Percentiles rank a stretch among this genome's conserved stretches.
Evolutionary conservation across 2,888 invertebrate genomes (phyloP).

Genomic region (Calephelis perditalis): DNA sequence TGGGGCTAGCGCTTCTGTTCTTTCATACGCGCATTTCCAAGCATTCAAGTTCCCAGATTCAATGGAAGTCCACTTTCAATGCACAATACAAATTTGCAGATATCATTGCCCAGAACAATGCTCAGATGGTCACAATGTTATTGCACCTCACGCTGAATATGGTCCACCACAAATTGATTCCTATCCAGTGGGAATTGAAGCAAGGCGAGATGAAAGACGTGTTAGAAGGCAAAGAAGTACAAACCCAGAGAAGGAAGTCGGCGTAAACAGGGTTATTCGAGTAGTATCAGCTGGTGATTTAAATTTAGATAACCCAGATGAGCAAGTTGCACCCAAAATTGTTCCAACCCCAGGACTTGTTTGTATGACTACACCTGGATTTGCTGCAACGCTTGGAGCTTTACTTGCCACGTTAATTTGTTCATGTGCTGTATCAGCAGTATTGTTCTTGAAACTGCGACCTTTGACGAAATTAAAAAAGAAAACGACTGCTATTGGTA

Average conservation of each 20-base stretch:
- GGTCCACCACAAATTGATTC: constrained; percentile 82
- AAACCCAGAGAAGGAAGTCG: constrained; percentile 87
- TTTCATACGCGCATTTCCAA: constrained; percentile 95
- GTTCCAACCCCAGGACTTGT: constrained; percentile 86
- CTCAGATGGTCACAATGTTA: constrained; percentile 80
- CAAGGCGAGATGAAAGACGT: constrained; percentile 85
- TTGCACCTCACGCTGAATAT: constrained; percentile 80
- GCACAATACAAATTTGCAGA: constrained; percentile 95
- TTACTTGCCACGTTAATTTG: constrained; percentile 89
- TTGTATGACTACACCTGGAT: constrained; percentile 97
- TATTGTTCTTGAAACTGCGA: constrained; percentile 88
- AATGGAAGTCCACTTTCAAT: constrained; percentile 97
- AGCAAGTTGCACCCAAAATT: constrained; percentile 74
- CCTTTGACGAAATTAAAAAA: constrained; percentile 80
- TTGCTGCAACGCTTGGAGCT: constrained; percentile 90
- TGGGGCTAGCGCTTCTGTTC: constrained; percentile 93
- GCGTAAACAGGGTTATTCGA: constrained; percentile 91
- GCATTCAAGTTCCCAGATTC: constrained; percentile 97
- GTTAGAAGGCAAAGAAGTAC: constrained; percentile 81
- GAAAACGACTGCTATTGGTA: constrained; percentile 71
- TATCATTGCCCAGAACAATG: constrained; percentile 96
- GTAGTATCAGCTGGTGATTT: constrained; percentile 95
- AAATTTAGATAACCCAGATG: constrained; percentile 87
- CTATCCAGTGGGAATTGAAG: constrained; percentile 79
- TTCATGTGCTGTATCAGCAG: constrained; percentile 91